Evolutionary conservation across 1,140 invertebrate species (phyloP).

Genomic region (Listronotus bonariensis): DNA sequence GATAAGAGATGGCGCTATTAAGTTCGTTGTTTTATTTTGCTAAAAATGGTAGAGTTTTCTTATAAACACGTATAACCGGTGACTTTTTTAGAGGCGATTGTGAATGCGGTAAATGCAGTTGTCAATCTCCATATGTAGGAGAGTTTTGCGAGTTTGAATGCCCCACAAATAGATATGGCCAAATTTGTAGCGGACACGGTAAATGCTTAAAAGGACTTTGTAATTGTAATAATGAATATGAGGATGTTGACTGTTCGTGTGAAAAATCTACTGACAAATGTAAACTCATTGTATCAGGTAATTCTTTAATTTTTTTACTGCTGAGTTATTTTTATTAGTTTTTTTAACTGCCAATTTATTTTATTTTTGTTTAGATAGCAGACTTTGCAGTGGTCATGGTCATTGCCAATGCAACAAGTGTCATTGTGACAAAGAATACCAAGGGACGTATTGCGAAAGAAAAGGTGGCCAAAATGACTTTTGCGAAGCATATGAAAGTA

Average conservation of each 20-base stretch:
- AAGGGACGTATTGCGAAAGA: slow-evolving; percentile 45
- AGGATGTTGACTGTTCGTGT: slow-evolving; percentile 45
- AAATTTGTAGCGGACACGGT: slow-evolving; percentile 47
- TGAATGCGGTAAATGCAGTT: slow-evolving; percentile 41
- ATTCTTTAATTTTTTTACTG: not conserved
- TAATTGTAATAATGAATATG: slow-evolving; percentile 37
- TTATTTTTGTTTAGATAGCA: slow-evolving; percentile 4
- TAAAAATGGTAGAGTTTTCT: too few relatives aligned
- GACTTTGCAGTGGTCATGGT: slow-evolving; percentile 44
- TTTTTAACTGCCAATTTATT: too few relatives aligned
- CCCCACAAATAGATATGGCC: slow-evolving; percentile 22
- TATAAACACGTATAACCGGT: too few relatives aligned
- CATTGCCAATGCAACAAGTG: slow-evolving; percentile 47
- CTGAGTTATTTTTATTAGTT: too few relatives aligned
- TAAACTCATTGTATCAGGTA: slow-evolving; percentile 20
- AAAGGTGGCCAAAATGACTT: slow-evolving; percentile 34
- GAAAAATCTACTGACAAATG: slow-evolving; percentile 34
- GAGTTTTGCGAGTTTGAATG: slow-evolving; percentile 46
- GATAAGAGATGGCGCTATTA: too few relatives aligned
- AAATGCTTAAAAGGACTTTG: slow-evolving; percentile 43
- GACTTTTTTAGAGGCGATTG: slow-evolving; percentile 48
- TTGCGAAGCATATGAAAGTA: slow-evolving; percentile 31
- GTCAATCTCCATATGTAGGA: slow-evolving; percentile 34
- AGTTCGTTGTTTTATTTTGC: too few relatives aligned
- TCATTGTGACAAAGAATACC: slow-evolving; percentile 30